A percentile compares a stretch with the other conserved stretches of the same genome.
These are phyloP conservation scores for Tinea pellionella DNA, from an alignment of 2,888 invertebrate species.

Conservation along the genomic window DNA sequence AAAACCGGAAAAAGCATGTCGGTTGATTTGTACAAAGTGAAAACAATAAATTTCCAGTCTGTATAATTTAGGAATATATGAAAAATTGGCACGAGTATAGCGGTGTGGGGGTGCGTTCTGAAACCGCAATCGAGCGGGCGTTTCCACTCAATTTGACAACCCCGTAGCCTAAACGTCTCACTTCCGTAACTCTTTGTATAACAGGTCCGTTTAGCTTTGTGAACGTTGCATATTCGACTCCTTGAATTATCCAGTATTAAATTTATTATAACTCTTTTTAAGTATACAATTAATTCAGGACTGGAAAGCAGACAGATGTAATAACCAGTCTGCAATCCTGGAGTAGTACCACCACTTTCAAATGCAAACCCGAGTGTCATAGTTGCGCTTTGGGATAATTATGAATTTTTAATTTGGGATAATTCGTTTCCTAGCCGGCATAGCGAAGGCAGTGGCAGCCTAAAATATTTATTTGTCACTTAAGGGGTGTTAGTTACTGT, in stretches of 20 bases:
- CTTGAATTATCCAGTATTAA: not conserved
- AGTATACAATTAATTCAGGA: too few species aligned
- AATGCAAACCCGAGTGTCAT: too few species aligned
- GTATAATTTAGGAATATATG: not conserved
- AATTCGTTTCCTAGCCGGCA: too few species aligned
- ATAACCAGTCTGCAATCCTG: too few species aligned
- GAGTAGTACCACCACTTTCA: too few species aligned
- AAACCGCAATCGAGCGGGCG: conserved; percentile 4
- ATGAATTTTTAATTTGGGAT: too few species aligned
- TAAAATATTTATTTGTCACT: too few species aligned
- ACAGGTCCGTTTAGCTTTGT: not conserved
- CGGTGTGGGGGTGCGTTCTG: not conserved
- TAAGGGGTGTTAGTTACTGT: too few species aligned
- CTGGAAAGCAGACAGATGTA: too few species aligned
- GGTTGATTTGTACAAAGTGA: not conserved
- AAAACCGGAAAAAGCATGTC: not conserved
- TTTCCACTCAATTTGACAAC: not conserved
- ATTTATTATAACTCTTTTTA: too few species aligned
- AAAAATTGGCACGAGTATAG: not conserved
- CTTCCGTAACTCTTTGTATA: not conserved
- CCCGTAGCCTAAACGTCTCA: not conserved
- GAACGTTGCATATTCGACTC: not conserved
- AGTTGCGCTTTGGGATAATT: too few species aligned
- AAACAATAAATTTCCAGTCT: not conserved
- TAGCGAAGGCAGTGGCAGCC: too few species aligned